Conservation (phyloP, 2,797 vertebrate species). For the Zenarchopterus dispar region DNA sequence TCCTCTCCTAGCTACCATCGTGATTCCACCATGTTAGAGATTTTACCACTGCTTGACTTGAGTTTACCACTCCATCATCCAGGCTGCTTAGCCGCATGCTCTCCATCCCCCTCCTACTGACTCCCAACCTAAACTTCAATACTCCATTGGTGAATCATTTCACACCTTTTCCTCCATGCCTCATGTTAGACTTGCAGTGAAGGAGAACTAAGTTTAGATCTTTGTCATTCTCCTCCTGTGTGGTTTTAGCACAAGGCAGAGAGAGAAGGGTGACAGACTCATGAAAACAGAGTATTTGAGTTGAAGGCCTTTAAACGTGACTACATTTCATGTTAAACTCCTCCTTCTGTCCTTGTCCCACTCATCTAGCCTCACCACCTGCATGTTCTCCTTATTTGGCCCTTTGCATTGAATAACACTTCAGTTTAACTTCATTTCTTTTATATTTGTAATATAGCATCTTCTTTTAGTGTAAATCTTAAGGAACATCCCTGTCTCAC, state of each 20-base stretch:
- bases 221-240: constrained; percentile 50
- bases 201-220: constrained; percentile 41
- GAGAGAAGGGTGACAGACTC: constrained; percentile 46
- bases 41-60: constrained; percentile 64
- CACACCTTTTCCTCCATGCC: constrained; percentile 48
- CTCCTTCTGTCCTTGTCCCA: constrained; percentile 36
- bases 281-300: constrained; percentile 66
- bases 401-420: constrained; percentile 37
- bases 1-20: constrained; percentile 64
- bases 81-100: constrained; percentile 69
- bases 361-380: constrained; percentile 60
- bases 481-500: constrained; percentile 19
- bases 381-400: constrained; percentile 63
- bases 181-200: constrained; percentile 40
- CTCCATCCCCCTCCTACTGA: constrained; percentile 58
- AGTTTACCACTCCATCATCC: constrained; percentile 62
- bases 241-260: constrained; percentile 50
- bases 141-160: constrained; percentile 58
- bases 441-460: constrained; percentile 18
- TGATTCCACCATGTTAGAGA: constrained; percentile 65
- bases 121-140: constrained; percentile 62
- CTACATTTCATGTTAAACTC: constrained; percentile 67
- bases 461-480: constrained; percentile 10
- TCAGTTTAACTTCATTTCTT: constrained; percentile 18
- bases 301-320: constrained; percentile 70